Base-by-base conservation (phyloP, 2,797 vertebrate species). In the Anniella stebbinsi region DNA sequence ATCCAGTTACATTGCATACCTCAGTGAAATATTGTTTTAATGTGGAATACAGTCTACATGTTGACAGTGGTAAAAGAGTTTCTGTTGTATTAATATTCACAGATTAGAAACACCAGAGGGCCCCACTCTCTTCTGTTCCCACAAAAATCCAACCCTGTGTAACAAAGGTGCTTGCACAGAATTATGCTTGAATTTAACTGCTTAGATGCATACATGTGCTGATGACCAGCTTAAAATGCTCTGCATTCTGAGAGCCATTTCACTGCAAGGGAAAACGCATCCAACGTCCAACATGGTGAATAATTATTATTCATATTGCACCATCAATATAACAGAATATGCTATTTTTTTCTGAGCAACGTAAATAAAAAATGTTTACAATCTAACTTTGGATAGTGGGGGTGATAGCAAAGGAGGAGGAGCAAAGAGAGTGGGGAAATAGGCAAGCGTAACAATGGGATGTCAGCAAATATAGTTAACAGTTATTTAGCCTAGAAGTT, bases 21-120 rank as follows among this genome's bases (percentile, higher is more conserved):
- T 82, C 36, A 73, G 51, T 38, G 13, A 75, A 30, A 78, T 69
- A 85, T 67, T 70, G 70, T 17, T 77, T 83, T 84, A 2, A 38
- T 60, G 41, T 70, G 54, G 9, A 75, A 91, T 5, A 0, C 0
- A 76, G 75, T 2, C 13, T 67, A 30, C 60, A 33, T 12, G 66
- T 41, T 69, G 4, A 0, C 3, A 28, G 41, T 77, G 80, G 36
- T 12, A 75, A 33, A 60, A 60, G 92, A 60, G 0, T 60, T 83
- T 88, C 87, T 57, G 28, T 88, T n/a, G 11, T 1, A 48, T 70
- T 57, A 41, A 80, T 93, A 89, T 84, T 89, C 75, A 69, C 30
- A 28, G 38, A 87, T 15, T 87, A 73, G 75, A 57, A 89, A 77
- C 70, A 89, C 45, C 17, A 91, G 80, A 91, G 41, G 69, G 30